A percentile compares a stretch with the other conserved stretches of the same genome.
Evolutionary conservation across 2,888 invertebrate genomes (phyloP).

Genomic region (Sialis fuliginosa): DNA sequence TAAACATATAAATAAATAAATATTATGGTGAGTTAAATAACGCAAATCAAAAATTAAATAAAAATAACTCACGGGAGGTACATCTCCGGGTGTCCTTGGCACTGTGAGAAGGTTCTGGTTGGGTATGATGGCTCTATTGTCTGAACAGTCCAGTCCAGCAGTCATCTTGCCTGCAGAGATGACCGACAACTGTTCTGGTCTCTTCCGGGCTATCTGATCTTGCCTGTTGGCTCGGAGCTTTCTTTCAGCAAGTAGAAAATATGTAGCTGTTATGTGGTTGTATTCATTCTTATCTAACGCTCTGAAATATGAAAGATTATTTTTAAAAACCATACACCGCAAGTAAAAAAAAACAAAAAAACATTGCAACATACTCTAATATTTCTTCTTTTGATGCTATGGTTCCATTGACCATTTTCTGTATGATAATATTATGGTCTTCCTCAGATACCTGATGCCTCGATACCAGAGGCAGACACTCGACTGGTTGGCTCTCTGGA

Average conservation of each 20-base stretch:
- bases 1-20: too few species aligned
- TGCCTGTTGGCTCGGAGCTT: slow-evolving; percentile 66
- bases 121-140: slow-evolving; percentile 16
- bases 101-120: slow-evolving; percentile 32
- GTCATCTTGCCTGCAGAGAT: slow-evolving; percentile 20
- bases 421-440: slow-evolving; percentile 79
- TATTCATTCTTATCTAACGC: slow-evolving; percentile 91
- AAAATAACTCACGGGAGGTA: slow-evolving; percentile 33
- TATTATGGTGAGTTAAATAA: too few species aligned
- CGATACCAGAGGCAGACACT: slow-evolving; percentile 67
- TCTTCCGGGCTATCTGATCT: slow-evolving; percentile 31
- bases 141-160: slow-evolving; percentile 17
- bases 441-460: slow-evolving; percentile 81
- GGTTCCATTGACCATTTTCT: slow-evolving; percentile 90
- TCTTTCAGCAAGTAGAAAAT: slow-evolving; percentile 88
- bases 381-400: slow-evolving; percentile 92
- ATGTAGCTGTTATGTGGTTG: slow-evolving; percentile 96
- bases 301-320: slow-evolving; percentile 25
- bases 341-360: too few species aligned
- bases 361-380: slow-evolving; percentile 43
- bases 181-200: slow-evolving; percentile 25
- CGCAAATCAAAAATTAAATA: too few species aligned
- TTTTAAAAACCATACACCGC: background rate
- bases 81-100: slow-evolving; percentile 49
- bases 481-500: slow-evolving; percentile 28